Evolutionary conservation across 2,888 invertebrate genomes (phyloP).

Genomic region (Archips xylosteana): DNA sequence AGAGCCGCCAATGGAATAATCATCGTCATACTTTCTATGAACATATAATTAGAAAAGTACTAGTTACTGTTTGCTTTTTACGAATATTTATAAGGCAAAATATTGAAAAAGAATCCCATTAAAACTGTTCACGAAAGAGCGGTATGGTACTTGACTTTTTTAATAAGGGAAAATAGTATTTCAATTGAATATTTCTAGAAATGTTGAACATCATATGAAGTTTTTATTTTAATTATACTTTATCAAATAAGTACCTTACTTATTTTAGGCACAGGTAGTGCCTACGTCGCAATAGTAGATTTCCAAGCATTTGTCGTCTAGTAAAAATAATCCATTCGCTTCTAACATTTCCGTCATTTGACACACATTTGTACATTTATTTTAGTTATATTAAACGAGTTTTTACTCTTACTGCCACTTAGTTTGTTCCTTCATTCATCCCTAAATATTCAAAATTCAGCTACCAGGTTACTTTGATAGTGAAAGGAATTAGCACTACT

Average conservation of each 20-base stretch:
- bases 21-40: background rate
- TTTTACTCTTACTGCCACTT: background rate
- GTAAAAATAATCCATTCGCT: conserved; percentile 42
- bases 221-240: background rate
- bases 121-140: background rate
- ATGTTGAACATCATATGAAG: background rate
- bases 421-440: background rate
- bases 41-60: background rate
- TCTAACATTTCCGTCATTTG: conserved; percentile 54
- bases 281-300: background rate
- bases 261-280: background rate
- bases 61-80: background rate
- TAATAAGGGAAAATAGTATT: background rate
- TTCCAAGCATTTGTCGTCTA: conserved; percentile 18
- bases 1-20: conserved; percentile 20
- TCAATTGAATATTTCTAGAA: background rate
- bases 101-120: background rate
- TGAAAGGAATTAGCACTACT: background rate
- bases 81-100: background rate
- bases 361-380: conserved; percentile 77
- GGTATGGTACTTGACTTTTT: background rate
- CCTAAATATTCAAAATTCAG: background rate
- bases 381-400: conserved; percentile 51
- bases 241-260: background rate
- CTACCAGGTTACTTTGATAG: background rate